Percentiles rank a stretch among this genome's conserved stretches.
Evolutionary conservation across 2,113 vertebrate species (phyloP).

Genomic region (Dasyprocta punctata): DNA sequence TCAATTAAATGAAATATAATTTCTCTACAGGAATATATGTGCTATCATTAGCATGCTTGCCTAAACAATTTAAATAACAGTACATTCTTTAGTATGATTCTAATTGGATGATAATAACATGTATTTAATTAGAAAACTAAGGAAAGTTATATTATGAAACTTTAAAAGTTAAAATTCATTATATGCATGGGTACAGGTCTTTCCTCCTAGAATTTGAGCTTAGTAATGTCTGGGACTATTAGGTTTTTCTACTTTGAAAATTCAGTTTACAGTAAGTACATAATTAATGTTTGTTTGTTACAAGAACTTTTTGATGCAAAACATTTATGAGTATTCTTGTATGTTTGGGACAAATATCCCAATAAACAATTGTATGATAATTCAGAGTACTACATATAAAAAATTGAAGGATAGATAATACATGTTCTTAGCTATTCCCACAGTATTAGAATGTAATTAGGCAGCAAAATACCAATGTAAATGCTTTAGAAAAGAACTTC

Average conservation of each 20-base stretch:
- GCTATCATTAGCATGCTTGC: constrained; percentile 68
- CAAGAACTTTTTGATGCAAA: background rate
- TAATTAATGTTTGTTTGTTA: background rate
- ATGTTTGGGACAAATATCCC: background rate
- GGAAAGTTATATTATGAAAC: constrained; percentile 68
- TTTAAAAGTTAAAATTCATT: constrained; percentile 67
- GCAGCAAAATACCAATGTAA: background rate
- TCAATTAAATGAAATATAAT: constrained; percentile 53
- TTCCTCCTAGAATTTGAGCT: background rate
- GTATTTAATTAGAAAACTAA: constrained; percentile 79
- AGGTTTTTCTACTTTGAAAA: constrained; percentile 19
- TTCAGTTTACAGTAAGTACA: background rate
- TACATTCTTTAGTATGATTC: constrained; percentile 73
- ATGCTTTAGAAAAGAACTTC: background rate
- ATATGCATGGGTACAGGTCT: constrained; percentile 9
- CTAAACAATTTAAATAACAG: constrained; percentile 80
- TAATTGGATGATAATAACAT: constrained; percentile 75
- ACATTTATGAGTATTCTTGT: constrained; percentile 7
- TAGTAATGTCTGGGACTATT: background rate
- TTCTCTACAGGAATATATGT: constrained; percentile 70
- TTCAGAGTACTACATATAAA: background rate
- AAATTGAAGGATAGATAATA: background rate
- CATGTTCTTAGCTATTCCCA: background rate
- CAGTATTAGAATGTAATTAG: background rate
- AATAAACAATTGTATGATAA: constrained; percentile 50